Conservation (phyloP, 2,888 invertebrate species). For the Campaea margaritaria region DNA sequence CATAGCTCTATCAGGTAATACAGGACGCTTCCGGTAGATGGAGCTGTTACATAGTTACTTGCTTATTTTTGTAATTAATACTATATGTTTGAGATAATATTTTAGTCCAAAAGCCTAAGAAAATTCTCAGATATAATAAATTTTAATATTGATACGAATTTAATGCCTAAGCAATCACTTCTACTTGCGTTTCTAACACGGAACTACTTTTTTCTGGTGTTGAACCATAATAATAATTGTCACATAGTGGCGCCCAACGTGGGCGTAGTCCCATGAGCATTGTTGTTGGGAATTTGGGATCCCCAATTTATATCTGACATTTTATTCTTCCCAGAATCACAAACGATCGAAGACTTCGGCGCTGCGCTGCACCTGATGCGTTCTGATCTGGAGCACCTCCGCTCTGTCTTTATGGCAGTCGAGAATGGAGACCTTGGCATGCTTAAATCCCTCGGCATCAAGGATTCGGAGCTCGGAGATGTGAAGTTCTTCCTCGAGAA, state of each 20-base stretch:
- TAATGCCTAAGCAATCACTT: too few species aligned
- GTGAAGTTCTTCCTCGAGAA: slow-evolving; percentile 98
- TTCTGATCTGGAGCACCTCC: slow-evolving; percentile 95
- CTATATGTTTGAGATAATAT: too few species aligned
- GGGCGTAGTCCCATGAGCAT: slow-evolving; percentile 6
- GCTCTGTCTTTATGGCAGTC: slow-evolving; percentile 97
- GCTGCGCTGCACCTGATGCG: slow-evolving; percentile 94
- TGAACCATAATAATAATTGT: too few species aligned
- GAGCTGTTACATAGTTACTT: slow-evolving; percentile 11
- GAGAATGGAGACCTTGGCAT: slow-evolving; percentile 97
- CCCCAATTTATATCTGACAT: background rate
- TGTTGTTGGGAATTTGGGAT: too few species aligned
- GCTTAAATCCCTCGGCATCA: slow-evolving; percentile 97
- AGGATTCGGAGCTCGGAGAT: slow-evolving; percentile 97
- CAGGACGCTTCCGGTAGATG: slow-evolving; percentile 26
- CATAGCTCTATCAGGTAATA: slow-evolving; percentile 95
- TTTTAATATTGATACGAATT: too few species aligned
- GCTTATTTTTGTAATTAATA: too few species aligned
- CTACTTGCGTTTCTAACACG: too few species aligned
- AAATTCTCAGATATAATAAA: too few species aligned
- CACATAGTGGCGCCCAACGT: slow-evolving; percentile 39
- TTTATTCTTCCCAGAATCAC: slow-evolving; percentile 90
- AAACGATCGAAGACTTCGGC: slow-evolving; percentile 97
- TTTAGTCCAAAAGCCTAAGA: too few species aligned
- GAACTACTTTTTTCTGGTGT: too few species aligned